These are phyloP conservation scores for Dasypolia templi DNA, from an alignment of 2,888 invertebrate genomes.

Conservation along the genomic window DNA sequence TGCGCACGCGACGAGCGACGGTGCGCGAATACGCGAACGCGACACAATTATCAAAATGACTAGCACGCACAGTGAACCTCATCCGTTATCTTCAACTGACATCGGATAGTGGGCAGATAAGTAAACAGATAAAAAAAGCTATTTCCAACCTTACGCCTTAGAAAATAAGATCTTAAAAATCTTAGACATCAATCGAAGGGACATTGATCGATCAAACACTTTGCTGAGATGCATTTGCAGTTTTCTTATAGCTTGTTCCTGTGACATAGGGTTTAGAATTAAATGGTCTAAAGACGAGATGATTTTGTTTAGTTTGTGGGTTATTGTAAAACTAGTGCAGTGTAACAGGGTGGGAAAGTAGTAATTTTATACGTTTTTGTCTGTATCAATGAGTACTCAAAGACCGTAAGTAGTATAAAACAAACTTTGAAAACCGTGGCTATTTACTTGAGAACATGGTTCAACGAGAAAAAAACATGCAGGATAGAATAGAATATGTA, in stretches of 20 bases:
- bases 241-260: conserved; percentile 4
- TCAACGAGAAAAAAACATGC: not conserved
- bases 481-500: not conserved
- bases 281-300: conserved; percentile 1
- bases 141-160: conserved; percentile 49
- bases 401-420: conserved; percentile 21
- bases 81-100: conserved; percentile 77
- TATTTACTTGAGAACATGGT: not conserved
- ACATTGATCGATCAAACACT: conserved; percentile 66
- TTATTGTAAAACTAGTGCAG: conserved; percentile 61
- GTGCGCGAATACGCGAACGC: conserved; percentile 72
- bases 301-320: conserved; percentile 50
- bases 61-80: conserved; percentile 67
- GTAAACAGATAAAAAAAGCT: conserved; percentile 52
- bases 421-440: not conserved
- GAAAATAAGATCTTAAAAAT: conserved; percentile 54
- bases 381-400: conserved; percentile 35
- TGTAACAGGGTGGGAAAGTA: conserved; percentile 68
- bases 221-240: conserved; percentile 28
- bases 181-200: conserved; percentile 48
- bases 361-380: conserved; percentile 67
- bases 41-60: conserved; percentile 69
- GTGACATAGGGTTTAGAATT: conserved; percentile 43
- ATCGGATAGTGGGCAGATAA: conserved; percentile 69
- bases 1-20: conserved; percentile 72